phyloP scores from a whole-genome alignment of 2,113 vertebrate genomes.

The Trinectes maculatus region DNA sequence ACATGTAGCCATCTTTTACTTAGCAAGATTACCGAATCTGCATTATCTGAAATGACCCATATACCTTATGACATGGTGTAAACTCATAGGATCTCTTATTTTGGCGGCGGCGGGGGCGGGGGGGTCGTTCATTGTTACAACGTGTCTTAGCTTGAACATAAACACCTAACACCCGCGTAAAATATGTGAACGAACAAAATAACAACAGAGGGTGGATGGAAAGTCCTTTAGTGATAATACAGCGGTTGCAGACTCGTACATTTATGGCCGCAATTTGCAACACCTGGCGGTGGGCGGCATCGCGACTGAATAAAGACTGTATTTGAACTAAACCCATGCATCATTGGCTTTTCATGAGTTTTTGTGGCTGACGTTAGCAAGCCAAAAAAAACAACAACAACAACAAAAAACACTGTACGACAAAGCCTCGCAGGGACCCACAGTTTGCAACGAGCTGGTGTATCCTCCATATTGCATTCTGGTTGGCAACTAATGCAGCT shows the following conservation, averaged over 20 bases:
- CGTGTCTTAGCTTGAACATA: too few relatives aligned
- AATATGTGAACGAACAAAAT: too few relatives aligned
- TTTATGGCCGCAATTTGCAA: constrained; percentile 21
- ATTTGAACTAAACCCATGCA: background rate
- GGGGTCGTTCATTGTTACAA: too few relatives aligned
- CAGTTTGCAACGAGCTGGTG: constrained; percentile 20
- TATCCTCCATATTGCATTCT: constrained; percentile 67
- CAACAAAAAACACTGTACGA: constrained; percentile 21
- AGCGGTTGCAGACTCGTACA: background rate
- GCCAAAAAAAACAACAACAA: background rate
- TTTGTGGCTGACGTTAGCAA: background rate
- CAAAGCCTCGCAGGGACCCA: constrained; percentile 38
- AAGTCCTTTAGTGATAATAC: too few relatives aligned
- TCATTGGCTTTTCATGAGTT: too few relatives aligned
- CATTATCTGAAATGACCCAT: constrained; percentile 22
- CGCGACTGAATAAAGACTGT: background rate
- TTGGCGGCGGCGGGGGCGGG: too few relatives aligned
- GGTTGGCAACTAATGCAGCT: constrained; percentile 4
- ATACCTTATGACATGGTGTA: constrained; percentile 21
- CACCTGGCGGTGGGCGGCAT: constrained; percentile 39
- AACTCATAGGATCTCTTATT: background rate
- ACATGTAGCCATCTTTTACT: too few relatives aligned
- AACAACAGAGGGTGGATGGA: too few relatives aligned
- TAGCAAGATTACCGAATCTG: constrained; percentile 8
- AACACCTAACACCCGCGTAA: too few relatives aligned